phyloP scores from a whole-genome alignment of 1,140 invertebrate genomes.

The Scaptomyza hsui region DNA sequence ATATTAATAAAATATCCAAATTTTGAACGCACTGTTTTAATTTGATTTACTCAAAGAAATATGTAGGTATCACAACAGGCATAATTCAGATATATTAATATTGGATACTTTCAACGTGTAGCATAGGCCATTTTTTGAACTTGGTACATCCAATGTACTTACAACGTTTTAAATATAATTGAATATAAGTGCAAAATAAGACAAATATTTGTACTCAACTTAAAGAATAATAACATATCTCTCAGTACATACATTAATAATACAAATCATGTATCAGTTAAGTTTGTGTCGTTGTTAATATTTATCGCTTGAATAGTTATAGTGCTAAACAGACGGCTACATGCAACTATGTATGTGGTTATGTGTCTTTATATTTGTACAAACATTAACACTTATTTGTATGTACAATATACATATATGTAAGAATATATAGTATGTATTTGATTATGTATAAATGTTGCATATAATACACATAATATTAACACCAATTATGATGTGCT shows the following conservation, averaged over 20 bases:
- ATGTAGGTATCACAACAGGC: not conserved
- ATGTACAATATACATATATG: constrained; percentile 7
- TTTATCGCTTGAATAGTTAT: constrained; percentile 15
- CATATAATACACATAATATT: not conserved
- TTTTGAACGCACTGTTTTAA: constrained; percentile 5
- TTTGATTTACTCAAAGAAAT: not conserved
- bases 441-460: constrained; percentile 5
- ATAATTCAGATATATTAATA: not conserved
- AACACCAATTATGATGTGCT: constrained; percentile 10
- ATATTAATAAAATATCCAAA: constrained; percentile 6
- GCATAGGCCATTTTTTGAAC: too few relatives aligned
- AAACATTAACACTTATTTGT: constrained; percentile 2
- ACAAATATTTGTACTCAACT: constrained; percentile 2
- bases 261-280: constrained; percentile 22
- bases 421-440: too few relatives aligned
- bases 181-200: not conserved
- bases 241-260: constrained; percentile 6
- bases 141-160: not conserved
- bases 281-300: constrained; percentile 11
- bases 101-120: not conserved
- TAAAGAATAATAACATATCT: constrained; percentile 26
- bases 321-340: not conserved
- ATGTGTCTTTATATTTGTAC: constrained; percentile 6
- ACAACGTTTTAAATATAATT: not conserved
- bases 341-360: constrained; percentile 3